phyloP scores from a whole-genome alignment of 2,113 vertebrate species.

The Tichodroma muraria region DNA sequence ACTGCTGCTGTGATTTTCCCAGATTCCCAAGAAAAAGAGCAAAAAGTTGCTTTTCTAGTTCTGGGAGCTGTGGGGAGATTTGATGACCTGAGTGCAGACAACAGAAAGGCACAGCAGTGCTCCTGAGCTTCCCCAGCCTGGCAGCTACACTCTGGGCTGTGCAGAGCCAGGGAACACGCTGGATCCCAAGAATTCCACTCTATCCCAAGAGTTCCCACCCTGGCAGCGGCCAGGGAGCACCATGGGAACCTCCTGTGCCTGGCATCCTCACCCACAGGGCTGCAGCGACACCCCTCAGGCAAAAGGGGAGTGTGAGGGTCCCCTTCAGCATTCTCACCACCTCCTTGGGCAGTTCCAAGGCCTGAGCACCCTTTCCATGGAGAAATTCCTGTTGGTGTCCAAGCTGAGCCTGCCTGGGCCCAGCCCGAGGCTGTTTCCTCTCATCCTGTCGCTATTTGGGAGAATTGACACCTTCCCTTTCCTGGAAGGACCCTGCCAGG shows the following conservation, averaged over 20 bases:
- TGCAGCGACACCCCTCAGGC: no score
- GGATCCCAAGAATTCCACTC: background rate
- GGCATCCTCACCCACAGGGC: background rate
- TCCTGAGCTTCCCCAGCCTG: background rate
- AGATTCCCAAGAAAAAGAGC: background rate
- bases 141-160: background rate
- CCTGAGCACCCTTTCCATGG: background rate
- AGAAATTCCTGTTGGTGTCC: background rate
- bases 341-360: fast-evolving
- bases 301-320: background rate
- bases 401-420: background rate
- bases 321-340: background rate
- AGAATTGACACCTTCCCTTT: background rate
- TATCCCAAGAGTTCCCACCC: background rate
- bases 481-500: background rate
- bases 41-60: background rate
- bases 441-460: background rate
- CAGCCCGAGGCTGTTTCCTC: background rate
- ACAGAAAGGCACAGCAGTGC: background rate
- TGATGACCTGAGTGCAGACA: background rate
- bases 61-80: background rate
- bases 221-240: background rate
- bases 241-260: fast-evolving
- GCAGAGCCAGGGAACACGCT: fast-evolving
- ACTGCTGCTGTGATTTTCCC: background rate